Evolutionary conservation across 2,113 vertebrate species (phyloP).

Genomic region (Micronycteris hirsuta): DNA sequence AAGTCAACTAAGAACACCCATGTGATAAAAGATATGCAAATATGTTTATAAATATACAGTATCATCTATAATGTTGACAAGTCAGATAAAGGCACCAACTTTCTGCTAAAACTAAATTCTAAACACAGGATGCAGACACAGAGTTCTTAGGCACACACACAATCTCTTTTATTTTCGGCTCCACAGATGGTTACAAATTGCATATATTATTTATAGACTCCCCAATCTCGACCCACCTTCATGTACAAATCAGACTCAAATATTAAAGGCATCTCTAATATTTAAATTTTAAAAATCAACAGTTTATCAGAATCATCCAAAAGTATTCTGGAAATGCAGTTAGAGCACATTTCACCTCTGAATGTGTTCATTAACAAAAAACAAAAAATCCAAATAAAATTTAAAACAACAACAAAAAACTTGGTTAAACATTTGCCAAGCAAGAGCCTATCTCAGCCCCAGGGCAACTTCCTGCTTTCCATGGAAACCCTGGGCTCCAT

Average conservation of each 20-base stretch:
- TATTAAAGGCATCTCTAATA: neutral
- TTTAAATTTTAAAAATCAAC: constrained; percentile 37
- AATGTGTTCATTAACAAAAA: neutral
- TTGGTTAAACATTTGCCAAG: neutral
- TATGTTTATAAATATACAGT: constrained; percentile 76
- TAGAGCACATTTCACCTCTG: neutral
- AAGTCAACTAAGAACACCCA: constrained; percentile 76
- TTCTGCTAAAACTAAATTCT: constrained; percentile 71
- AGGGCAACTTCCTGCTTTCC: neutral
- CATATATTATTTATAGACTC: constrained; percentile 69
- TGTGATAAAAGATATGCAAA: constrained; percentile 81
- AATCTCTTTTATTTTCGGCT: constrained; percentile 46
- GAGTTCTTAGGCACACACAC: constrained; percentile 15
- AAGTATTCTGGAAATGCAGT: neutral
- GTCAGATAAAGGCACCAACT: constrained; percentile 75
- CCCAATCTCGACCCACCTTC: neutral
- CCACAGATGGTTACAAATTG: constrained; percentile 77
- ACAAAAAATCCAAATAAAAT: neutral
- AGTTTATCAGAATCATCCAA: neutral
- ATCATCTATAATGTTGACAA: constrained; percentile 83
- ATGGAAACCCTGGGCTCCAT: neutral
- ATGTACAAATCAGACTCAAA: constrained; percentile 17
- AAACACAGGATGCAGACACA: constrained; percentile 67
- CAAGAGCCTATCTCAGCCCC: neutral
- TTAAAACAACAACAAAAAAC: neutral